A percentile compares a stretch with the other conserved stretches of the same genome.
phyloP scores from a whole-genome alignment of 1,140 invertebrate genomes.

The Nebria ingens region DNA sequence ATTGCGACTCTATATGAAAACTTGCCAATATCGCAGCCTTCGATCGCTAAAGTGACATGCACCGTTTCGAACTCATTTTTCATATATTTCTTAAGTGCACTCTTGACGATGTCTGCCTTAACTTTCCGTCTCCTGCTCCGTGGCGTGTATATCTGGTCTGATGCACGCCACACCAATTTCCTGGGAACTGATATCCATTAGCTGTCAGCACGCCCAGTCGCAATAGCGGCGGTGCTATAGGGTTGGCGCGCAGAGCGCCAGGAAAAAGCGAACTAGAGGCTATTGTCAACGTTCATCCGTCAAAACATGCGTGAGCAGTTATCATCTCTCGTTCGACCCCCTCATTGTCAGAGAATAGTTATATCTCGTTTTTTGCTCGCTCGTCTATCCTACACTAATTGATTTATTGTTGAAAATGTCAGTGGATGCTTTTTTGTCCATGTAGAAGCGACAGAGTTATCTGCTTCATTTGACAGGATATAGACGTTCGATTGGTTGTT shows the following conservation, averaged over 20 bases:
- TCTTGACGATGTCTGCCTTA: background rate
- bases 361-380: background rate
- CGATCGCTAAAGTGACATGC: background rate
- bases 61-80: background rate
- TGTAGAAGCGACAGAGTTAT: background rate
- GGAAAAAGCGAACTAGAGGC: slow-evolving; percentile 1
- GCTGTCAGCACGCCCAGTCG: too few relatives aligned
- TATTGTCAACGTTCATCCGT: slow-evolving; percentile 8
- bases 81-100: background rate
- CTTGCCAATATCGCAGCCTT: background rate
- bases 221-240: too few relatives aligned
- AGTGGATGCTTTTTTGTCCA: background rate
- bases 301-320: slow-evolving; percentile 5
- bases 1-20: background rate
- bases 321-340: background rate
- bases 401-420: too few relatives aligned
- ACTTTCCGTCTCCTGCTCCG: background rate
- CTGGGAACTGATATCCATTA: slow-evolving; percentile 5
- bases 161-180: slow-evolving; percentile 6
- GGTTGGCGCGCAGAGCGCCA: too few relatives aligned
- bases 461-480: too few relatives aligned
- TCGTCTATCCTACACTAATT: background rate
- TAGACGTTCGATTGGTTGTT: too few relatives aligned
- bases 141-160: background rate
- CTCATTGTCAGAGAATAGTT: background rate